Conservation (phyloP, 2,113 vertebrate genomes). For the Nyctereutes procyonoides region DNA sequence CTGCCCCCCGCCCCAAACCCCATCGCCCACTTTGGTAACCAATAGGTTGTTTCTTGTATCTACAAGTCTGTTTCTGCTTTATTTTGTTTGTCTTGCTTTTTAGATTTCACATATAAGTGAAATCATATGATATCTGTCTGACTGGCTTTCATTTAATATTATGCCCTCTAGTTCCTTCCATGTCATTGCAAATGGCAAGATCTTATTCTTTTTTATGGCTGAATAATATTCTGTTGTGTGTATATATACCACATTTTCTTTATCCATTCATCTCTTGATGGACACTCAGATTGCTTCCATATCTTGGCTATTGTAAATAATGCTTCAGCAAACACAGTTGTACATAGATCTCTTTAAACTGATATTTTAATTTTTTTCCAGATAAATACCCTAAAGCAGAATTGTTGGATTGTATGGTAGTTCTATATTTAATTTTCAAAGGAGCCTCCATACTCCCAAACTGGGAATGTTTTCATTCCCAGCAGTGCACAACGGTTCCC, state of each 20-base stretch:
- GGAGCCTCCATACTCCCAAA: not conserved
- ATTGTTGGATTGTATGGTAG: not conserved
- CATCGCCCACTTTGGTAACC: not conserved
- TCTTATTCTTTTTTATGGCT: not conserved
- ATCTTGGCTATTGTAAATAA: not conserved
- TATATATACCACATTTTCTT: not conserved
- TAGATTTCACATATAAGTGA: not conserved
- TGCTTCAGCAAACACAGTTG: not conserved
- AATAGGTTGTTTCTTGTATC: not conserved
- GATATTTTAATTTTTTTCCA: not conserved
- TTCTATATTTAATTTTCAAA: not conserved
- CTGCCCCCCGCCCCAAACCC: not conserved
- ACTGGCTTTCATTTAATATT: not conserved
- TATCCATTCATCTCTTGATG: not conserved
- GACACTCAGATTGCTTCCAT: not conserved
- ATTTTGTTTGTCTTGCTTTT: not conserved
- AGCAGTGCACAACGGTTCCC: not conserved
- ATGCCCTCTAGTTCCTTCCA: not conserved
- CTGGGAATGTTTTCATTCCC: not conserved
- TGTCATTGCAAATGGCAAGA: not conserved
- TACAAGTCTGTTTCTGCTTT: not conserved
- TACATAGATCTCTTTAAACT: not conserved
- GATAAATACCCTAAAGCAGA: not conserved
- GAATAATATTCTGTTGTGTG: not conserved
- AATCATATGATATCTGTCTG: not conserved